phyloP scores from a whole-genome alignment of 2,113 vertebrate species.

The Mirounga angustirostris region DNA sequence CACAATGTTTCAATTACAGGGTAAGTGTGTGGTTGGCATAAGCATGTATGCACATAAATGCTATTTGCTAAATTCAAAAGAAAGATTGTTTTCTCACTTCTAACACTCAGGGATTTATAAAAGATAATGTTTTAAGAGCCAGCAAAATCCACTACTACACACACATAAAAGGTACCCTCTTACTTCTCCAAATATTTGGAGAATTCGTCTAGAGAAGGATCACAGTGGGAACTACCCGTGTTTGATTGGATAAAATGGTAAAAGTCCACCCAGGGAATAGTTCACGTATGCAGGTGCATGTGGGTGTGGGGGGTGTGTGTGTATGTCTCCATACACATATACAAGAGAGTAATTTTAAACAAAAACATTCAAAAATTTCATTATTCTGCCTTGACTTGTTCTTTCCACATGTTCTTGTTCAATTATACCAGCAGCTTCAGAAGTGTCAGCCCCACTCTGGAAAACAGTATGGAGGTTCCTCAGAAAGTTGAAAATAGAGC shows the following conservation, averaged over 20 bases:
- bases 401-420: not conserved
- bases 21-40: slow-evolving; percentile 26
- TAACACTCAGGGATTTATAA: slow-evolving; percentile 50
- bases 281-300: rapidly evolving
- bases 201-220: not conserved
- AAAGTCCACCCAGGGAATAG: not conserved
- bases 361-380: not conserved
- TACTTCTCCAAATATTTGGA: slow-evolving; percentile 16
- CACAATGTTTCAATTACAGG: slow-evolving; percentile 14
- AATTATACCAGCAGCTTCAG: not conserved
- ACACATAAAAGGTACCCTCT: slow-evolving; percentile 4
- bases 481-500: no score
- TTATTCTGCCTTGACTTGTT: not conserved
- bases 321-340: not conserved
- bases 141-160: not conserved
- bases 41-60: slow-evolving; percentile 50
- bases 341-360: not conserved
- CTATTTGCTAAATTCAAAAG: slow-evolving; percentile 71
- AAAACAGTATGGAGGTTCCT: no score
- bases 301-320: not conserved
- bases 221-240: not conserved
- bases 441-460: not conserved
- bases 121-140: slow-evolving; percentile 69
- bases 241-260: not conserved
- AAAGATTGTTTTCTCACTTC: slow-evolving; percentile 63